Conservation (phyloP, 2,888 invertebrate species). For the Clunio marinus region DNA sequence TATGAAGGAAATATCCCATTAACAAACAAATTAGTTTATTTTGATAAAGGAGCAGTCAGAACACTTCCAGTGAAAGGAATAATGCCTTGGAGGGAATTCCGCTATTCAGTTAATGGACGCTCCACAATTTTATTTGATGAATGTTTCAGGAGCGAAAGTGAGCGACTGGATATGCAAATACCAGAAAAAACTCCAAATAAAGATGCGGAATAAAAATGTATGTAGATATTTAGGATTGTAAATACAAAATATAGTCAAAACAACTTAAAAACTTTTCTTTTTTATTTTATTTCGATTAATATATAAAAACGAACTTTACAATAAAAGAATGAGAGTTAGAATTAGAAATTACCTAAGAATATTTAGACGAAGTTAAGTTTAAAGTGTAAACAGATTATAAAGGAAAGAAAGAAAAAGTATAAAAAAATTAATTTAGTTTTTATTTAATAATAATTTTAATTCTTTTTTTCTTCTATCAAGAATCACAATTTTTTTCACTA, state of each 20-base stretch:
- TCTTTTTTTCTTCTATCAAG: conserved; percentile 10
- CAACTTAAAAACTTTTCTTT: neutral
- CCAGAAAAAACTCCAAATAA: neutral
- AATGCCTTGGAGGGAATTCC: conserved; percentile 27
- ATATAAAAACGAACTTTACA: conserved; percentile 7
- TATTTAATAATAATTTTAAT: neutral
- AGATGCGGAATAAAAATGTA: neutral
- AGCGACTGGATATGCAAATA: neutral
- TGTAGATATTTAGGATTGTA: neutral
- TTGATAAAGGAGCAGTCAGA: conserved; percentile 7
- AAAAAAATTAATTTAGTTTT: neutral
- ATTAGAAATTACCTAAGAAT: neutral
- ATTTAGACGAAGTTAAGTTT: no score
- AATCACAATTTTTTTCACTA: conserved; percentile 1
- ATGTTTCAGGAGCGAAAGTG: conserved; percentile 12
- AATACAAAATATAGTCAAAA: neutral
- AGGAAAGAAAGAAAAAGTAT: neutral
- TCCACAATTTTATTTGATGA: conserved; percentile 4
- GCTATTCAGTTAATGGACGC: conserved; percentile 1
- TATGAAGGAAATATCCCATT: conserved; percentile 20
- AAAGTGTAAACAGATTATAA: neutral
- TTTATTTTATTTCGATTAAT: conserved; percentile 1
- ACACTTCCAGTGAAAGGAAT: conserved; percentile 6
- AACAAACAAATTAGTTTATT: neutral
- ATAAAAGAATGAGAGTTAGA: neutral